phyloP scores from a whole-genome alignment of 2,797 vertebrate species.

The Delichon dasypus region DNA sequence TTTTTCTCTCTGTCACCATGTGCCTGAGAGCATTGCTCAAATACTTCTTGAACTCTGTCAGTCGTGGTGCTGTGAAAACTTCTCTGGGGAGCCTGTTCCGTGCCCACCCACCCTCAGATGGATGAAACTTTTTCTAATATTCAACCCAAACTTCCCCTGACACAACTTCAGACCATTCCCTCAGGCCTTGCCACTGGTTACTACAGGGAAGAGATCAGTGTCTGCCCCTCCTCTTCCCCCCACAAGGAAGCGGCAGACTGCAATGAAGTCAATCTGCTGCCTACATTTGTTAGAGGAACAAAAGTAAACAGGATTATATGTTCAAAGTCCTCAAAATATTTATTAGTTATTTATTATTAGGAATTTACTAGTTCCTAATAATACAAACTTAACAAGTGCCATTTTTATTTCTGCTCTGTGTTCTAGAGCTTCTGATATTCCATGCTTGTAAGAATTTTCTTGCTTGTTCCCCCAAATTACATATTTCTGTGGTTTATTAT shows the following conservation, averaged over 20 bases:
- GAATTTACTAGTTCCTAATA: neutral
- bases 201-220: neutral
- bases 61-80: neutral
- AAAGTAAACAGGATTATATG: neutral
- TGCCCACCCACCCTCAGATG: neutral
- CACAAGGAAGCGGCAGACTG: neutral
- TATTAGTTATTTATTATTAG: neutral
- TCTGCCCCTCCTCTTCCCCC: neutral
- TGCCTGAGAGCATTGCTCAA: neutral
- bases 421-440: neutral
- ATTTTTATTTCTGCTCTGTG: neutral
- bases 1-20: neutral
- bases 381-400: neutral
- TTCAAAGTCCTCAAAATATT: neutral
- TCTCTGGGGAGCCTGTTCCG: neutral
- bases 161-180: neutral
- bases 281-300: neutral
- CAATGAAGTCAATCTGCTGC: neutral
- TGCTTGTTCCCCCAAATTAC: fast-evolving
- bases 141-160: neutral
- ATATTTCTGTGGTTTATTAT: neutral
- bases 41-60: neutral
- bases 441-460: neutral
- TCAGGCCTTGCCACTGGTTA: neutral
- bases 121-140: neutral